Evolutionary conservation across 2,888 invertebrate species (phyloP), one percentile per base, ranked within the genome.

Genomic region (Tipula lateralis): DNA sequence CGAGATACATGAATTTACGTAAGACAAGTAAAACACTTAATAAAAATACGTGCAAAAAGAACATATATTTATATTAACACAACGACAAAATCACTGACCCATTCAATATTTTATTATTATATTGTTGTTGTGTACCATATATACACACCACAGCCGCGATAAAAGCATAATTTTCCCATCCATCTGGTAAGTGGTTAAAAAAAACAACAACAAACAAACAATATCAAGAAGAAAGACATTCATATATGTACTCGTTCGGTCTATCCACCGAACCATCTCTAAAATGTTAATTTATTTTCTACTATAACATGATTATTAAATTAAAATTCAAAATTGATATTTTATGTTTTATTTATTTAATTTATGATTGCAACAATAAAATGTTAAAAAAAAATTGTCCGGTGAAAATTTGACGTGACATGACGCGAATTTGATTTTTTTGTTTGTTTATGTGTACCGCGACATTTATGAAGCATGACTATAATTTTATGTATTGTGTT

Each of bases 91-190:
- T 66, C 24, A 66, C 66, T 66, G 66, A 66, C 66, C 66, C 66
- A 66, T 66, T 66, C 66, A 66, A 66, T 24, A 50, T 50, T 66
- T 24, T 66, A 66, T 66, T 66, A 24, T 66, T 13, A 7, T 32
- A 32, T n/a, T 5, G 16, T 44, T 44, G 66, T 66, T 24, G 66
- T 24, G 66, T 66, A 66, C 66, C 66, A 66, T 66, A 66, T 24
- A 66, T 19, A 66, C 24, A 66, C 66, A 66, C 66, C 19, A 6
- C 66, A 24, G 24, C 24, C 66, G 66, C 66, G 19, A 12, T 66
- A 66, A 66, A 66, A 66, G 66, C 66, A 66, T 66, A 66, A 66
- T 66, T 66, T 66, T 66, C 66, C 66, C 66, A 66, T 66, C 66
- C 66, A 66, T 66, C 66, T 66, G 24, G 66, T 66, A 66, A 66